Evolutionary conservation across 2,113 vertebrate genomes (phyloP), one percentile per base, ranked within the genome.

Genomic region (Motacilla alba): DNA sequence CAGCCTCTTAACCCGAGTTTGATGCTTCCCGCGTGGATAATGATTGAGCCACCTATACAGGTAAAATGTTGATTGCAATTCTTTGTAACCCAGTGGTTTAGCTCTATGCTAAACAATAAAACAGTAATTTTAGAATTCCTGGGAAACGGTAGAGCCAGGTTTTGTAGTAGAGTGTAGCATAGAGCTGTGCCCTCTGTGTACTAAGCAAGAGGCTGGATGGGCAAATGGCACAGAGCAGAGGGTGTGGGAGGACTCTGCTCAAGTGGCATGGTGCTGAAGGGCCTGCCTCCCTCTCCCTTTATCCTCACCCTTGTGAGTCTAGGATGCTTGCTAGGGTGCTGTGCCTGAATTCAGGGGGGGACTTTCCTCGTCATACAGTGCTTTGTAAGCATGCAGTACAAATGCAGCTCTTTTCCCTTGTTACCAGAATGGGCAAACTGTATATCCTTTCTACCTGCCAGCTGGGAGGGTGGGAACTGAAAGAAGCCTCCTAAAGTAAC

Each of bases 21-120:
- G 98, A 99, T 99, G 99, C 98, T 99, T 66, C 99, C 99, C 0
- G 99, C 99, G 0, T 99, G 99, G 99, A 99, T 99, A 96, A 98
- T 98, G 90, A 99, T 99, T 37, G 99, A 99, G 72, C 98, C 99
- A 17, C 99, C 99, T 23, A 97, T 97, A 53, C 99, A 99, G 99
- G 99, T 99, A 98, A 95, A 87, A 55, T 17, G 37, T 58, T 83
- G 41, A 44, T 80, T 85, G 23, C 39, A 55, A 1, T 63, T 85
- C 69, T 87, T 83, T 55, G 13, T 76, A 62, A 89, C 12, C 15
- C 1, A 1, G 35, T 81, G 23, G 22, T 80, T 91, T 93, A 59
- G 19, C 16, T 44, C 19, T 69, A 0, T 67, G 73, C 31, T 82
- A 64, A 70, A 78, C 56, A 81, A 56, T 37, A 84, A 26, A 83